Conservation (phyloP, 2,797 vertebrate species). For the Nyctibius grandis region DNA sequence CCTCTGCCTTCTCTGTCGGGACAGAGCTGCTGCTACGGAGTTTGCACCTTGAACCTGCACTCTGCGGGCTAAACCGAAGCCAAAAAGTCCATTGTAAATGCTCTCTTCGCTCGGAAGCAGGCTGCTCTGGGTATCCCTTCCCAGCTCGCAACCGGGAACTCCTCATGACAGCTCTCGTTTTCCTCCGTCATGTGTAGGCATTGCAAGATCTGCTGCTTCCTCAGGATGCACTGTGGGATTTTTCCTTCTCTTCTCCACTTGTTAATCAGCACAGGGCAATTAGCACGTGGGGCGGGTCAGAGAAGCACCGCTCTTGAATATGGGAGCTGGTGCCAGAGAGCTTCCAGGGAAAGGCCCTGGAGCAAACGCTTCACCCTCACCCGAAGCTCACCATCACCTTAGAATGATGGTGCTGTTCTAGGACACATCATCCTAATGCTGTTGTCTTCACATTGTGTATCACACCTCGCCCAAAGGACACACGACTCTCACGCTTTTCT, state of each 20-base stretch:
- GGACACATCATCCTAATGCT: neutral
- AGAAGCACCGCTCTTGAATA: accelerated
- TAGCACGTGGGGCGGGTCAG: accelerated
- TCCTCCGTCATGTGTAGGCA: too few relatives aligned
- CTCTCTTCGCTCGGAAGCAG: too few relatives aligned
- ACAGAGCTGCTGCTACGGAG: too few relatives aligned
- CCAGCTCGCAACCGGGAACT: accelerated
- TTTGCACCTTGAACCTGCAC: neutral
- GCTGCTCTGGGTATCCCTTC: neutral
- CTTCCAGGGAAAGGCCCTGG: neutral
- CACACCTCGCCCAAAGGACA: neutral
- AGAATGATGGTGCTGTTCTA: neutral
- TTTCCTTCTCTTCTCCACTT: neutral
- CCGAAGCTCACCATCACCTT: accelerated
- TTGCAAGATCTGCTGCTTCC: too few relatives aligned
- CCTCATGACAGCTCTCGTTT: neutral
- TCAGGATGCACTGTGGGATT: accelerated
- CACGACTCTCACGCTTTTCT: too few relatives aligned
- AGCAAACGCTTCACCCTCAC: neutral
- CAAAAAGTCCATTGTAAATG: accelerated
- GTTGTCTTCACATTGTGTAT: neutral
- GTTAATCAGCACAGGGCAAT: neutral
- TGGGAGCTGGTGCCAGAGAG: neutral
- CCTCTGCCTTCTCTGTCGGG: neutral
- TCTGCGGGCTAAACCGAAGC: neutral